phyloP scores from a whole-genome alignment of 2,797 vertebrate species.

The Notamacropus eugenii region DNA sequence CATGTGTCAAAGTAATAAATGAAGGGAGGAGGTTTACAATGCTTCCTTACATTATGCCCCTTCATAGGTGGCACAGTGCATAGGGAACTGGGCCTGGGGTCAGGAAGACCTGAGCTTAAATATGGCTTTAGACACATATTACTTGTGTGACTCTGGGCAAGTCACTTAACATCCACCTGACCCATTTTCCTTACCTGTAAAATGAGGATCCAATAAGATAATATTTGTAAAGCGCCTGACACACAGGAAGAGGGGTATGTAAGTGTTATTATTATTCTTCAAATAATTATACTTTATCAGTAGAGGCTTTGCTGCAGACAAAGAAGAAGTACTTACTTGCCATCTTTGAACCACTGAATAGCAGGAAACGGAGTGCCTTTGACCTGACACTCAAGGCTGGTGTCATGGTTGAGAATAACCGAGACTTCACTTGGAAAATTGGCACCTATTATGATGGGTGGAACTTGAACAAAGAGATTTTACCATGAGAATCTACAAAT shows the following conservation, averaged over 20 bases:
- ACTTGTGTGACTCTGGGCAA: background rate
- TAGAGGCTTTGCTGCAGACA: background rate
- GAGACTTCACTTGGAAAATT: constrained; percentile 85
- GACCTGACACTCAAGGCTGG: constrained; percentile 91
- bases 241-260: background rate
- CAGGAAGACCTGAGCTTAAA: background rate
- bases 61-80: background rate
- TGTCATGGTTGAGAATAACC: constrained; percentile 89
- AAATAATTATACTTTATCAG: background rate
- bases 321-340: constrained; percentile 89
- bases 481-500: constrained; percentile 53
- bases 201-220: background rate
- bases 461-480: constrained; percentile 87
- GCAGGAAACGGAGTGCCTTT: constrained; percentile 92
- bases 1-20: constrained; percentile 10
- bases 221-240: background rate
- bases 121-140: background rate
- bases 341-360: constrained; percentile 97
- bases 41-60: background rate
- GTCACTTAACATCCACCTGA: background rate
- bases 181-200: background rate
- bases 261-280: background rate
- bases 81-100: background rate
- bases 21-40: background rate
- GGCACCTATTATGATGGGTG: constrained; percentile 89